phyloP scores from a whole-genome alignment of 2,797 vertebrate genomes.

The Platyrinchus mystaceus region DNA sequence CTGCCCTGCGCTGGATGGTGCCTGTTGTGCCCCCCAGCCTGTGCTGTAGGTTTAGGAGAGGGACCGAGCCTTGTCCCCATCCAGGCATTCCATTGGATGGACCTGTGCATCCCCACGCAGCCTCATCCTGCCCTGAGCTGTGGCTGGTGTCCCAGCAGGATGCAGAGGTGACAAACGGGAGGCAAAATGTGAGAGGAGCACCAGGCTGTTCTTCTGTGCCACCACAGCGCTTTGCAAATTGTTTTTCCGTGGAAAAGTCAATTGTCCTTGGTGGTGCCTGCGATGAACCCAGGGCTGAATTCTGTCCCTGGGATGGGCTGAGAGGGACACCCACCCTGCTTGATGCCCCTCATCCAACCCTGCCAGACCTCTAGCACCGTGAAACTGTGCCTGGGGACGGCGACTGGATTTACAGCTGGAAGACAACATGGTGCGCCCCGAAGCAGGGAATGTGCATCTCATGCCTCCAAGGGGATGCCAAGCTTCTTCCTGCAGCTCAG shows the following conservation, averaged over 20 bases:
- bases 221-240: not conserved
- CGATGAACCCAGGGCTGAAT: not conserved
- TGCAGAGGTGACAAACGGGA: not conserved
- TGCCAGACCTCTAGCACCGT: not conserved
- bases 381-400: not conserved
- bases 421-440: accelerated
- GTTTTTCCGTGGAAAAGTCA: not conserved
- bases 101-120: accelerated
- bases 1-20: accelerated
- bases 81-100: not conserved
- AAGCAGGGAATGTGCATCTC: not conserved
- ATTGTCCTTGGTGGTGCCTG: not conserved
- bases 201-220: not conserved
- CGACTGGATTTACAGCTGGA: not conserved
- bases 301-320: not conserved
- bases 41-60: not conserved
- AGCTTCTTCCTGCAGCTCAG: not conserved
- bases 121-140: not conserved
- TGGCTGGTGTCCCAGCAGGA: not conserved
- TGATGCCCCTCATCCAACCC: accelerated
- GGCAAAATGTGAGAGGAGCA: not conserved
- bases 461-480: not conserved
- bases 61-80: accelerated
- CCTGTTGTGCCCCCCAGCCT: accelerated
- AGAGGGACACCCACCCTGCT: not conserved